Evolutionary conservation across 2,797 vertebrate species (phyloP), one percentile per base, ranked within the genome.

Genomic region (Clarias laeviceps): DNA sequence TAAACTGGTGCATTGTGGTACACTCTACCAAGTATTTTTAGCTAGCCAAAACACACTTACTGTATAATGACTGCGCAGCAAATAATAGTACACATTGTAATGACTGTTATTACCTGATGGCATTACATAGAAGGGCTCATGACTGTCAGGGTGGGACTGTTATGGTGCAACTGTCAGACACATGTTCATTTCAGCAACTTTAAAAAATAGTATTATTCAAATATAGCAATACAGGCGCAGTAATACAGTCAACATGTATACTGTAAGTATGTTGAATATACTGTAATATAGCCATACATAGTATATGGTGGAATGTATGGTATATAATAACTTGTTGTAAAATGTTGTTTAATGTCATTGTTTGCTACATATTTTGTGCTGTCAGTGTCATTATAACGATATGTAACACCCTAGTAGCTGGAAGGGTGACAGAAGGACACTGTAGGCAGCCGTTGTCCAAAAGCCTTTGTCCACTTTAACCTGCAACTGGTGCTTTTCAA

Each of bases 31-130:
- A 64, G 56, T 86, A 79, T 83, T 54, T 82, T 79, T 83, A 76
- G 73, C 56, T 70, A 54, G 80, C 65, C 85, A 70, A 79, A 78
- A 86, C 80, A 83, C 56, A 78, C 80, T 59, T 76, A 65, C 29
- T 15, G 56, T 64, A 72, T 86, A 86, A 86, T 86, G 68, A 86
- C 81, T 50, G 65, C 32, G 40, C 72, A 72, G 65, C 56, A 79
- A 86, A 86, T 86, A 61, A 86, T 37, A 86, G 85, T 83, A 22
- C 29, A 79, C 65, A 15, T 72, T 72, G 57, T 83, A 83, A 86
- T 86, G 56, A 86, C 85, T 85, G 69, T 85, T 76, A 85, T 85
- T 85, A 85, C 45, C 50, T 82, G 69, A 86, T 79, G 81, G 64
- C 59, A 69, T 83, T 68, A 83, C 72, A 50, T 70, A 50, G 72